Percentiles rank a stretch among this genome's conserved stretches.
phyloP scores from a whole-genome alignment of 2,888 invertebrate genomes.

The Petrolisthes cinctipes region DNA sequence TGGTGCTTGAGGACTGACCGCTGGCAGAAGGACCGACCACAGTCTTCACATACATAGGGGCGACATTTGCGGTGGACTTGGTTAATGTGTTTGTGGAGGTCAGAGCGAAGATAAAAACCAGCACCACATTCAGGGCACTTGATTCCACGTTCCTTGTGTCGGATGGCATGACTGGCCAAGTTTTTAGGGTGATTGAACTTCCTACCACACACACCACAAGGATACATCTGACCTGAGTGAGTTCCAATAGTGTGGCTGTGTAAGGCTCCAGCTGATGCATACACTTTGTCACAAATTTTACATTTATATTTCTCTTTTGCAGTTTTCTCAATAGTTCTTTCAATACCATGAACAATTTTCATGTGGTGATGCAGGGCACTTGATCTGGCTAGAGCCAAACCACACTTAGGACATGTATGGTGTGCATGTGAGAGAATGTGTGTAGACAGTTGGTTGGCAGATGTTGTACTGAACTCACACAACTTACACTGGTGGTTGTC shows the following conservation, averaged over 20 bases:
- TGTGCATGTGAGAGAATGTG: constrained; percentile 34
- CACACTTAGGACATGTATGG: constrained; percentile 44
- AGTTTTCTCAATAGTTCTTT: background rate
- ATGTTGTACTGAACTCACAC: constrained; percentile 15
- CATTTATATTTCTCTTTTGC: background rate
- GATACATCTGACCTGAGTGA: constrained; percentile 35
- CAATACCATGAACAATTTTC: constrained; percentile 36
- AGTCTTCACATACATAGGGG: constrained; percentile 44
- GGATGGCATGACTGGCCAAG: constrained; percentile 36
- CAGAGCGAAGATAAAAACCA: constrained; percentile 33
- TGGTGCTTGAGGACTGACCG: constrained; percentile 52
- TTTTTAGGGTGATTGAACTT: constrained; percentile 47
- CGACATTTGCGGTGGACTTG: constrained; percentile 48
- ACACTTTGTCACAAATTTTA: constrained; percentile 28
- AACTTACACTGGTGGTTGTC: constrained; percentile 34
- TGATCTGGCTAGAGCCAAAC: constrained; percentile 29
- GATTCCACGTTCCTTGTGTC: constrained; percentile 33
- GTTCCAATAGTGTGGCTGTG: constrained; percentile 30
- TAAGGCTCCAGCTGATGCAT: constrained; percentile 46
- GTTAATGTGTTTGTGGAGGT: constrained; percentile 45
- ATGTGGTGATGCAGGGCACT: constrained; percentile 41
- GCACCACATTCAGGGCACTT: constrained; percentile 38
- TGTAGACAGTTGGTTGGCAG: constrained; percentile 14
- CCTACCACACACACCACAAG: constrained; percentile 34
- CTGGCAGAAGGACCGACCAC: constrained; percentile 46